Conservation (phyloP, 2,888 invertebrate genomes). For the Drepana falcataria region DNA sequence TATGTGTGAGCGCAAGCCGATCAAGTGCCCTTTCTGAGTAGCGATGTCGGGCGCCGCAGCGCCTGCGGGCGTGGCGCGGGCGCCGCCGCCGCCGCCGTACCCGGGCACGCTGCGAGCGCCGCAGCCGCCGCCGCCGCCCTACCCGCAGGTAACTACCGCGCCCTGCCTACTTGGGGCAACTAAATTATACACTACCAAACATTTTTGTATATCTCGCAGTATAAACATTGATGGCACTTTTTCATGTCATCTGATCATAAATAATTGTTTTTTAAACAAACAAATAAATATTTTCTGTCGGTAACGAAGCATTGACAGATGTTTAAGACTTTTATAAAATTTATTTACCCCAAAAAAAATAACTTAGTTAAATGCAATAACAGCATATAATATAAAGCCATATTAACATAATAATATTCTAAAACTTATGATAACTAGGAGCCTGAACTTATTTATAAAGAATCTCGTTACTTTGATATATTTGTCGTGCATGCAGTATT, state of each 20-base stretch:
- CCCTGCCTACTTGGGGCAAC: slow-evolving; percentile 2
- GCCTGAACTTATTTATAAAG: slow-evolving; percentile 14
- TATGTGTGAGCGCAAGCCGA: too few species aligned
- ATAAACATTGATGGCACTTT: too few species aligned
- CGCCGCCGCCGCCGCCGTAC: slow-evolving; percentile 87
- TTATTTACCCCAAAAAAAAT: not conserved
- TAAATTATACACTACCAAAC: not conserved
- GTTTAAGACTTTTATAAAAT: not conserved
- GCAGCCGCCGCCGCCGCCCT: slow-evolving; percentile 81
- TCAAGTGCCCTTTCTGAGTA: too few species aligned
- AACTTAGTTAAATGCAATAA: not conserved
- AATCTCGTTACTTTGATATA: slow-evolving; percentile 39
- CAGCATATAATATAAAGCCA: slow-evolving; percentile 1
- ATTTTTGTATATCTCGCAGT: not conserved
- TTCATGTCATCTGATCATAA: too few species aligned
- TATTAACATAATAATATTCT: not conserved
- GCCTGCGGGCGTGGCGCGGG: slow-evolving; percentile 52
- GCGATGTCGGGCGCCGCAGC: too few species aligned
- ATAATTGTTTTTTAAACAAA: too few species aligned
- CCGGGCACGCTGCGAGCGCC: slow-evolving; percentile 85
- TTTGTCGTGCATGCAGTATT: slow-evolving; percentile 70
- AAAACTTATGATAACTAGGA: slow-evolving; percentile 1
- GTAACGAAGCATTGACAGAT: too few species aligned
- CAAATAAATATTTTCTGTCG: too few species aligned
- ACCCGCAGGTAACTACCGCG: slow-evolving; percentile 57